Conservation (phyloP, 2,113 vertebrate species). For the Atherinomorus stipes region DNA sequence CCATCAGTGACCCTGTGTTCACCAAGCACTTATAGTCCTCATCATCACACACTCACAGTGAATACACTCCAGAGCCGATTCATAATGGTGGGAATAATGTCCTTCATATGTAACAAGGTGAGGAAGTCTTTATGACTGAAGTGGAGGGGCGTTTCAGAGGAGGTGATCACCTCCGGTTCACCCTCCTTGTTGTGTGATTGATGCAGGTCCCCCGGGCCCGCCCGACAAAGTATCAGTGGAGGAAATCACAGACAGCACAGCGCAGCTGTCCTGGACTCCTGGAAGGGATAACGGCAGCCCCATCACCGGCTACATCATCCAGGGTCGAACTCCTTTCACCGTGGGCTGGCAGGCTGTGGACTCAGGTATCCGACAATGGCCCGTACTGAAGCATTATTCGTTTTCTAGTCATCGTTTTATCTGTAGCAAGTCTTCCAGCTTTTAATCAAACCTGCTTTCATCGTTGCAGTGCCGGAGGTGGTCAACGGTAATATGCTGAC, state of each 20-base stretch:
- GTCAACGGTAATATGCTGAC: conserved; percentile 91
- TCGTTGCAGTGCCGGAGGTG: conserved; percentile 86
- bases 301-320: conserved; percentile 89
- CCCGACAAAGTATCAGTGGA: conserved; percentile 89
- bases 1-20: not conserved
- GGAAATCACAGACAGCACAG: conserved; percentile 94
- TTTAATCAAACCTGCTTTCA: not conserved
- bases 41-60: conserved; percentile 18
- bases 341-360: conserved; percentile 94
- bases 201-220: conserved; percentile 91
- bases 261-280: conserved; percentile 92
- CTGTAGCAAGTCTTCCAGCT: not conserved
- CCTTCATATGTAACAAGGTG: conserved; percentile 35
- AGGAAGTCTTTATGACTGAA: conserved; percentile 30
- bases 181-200: conserved; percentile 52
- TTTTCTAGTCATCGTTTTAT: conserved; percentile 29
- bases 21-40: conserved; percentile 13
- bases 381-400: not conserved
- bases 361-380: conserved; percentile 84
- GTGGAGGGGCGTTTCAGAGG: conserved; percentile 9
- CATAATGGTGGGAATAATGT: conserved; percentile 41
- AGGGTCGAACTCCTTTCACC: conserved; percentile 92
- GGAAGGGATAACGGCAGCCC: conserved; percentile 94
- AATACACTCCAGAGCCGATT: conserved; percentile 23
- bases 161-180: conserved; percentile 22